These are phyloP conservation scores for Dexiosoma caninum DNA, from an alignment of 2,888 invertebrate genomes.

Conservation along the genomic window DNA sequence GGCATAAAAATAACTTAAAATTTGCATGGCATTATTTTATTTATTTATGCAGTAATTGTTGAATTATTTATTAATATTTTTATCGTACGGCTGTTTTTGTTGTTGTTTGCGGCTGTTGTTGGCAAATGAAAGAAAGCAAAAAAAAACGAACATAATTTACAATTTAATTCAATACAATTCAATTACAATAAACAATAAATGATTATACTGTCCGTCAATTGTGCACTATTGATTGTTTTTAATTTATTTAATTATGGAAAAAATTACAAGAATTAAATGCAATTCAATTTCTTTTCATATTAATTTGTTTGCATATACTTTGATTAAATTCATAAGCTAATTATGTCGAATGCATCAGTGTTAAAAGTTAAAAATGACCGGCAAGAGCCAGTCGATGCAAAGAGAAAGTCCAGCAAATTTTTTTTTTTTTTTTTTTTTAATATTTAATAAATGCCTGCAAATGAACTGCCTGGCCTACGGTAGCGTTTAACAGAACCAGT, in stretches of 20 bases:
- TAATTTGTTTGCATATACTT: neutral
- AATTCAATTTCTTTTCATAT: neutral
- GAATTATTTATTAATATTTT: constrained; percentile 38
- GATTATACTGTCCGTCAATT: constrained; percentile 33
- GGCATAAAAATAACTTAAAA: constrained; percentile 23
- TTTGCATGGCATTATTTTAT: constrained; percentile 38
- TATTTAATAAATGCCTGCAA: no score
- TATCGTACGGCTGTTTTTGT: neutral
- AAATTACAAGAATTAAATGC: neutral
- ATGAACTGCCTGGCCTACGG: no score
- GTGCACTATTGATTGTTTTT: constrained; percentile 51
- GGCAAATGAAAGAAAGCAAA: neutral
- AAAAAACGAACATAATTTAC: neutral
- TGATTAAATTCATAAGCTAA: constrained; percentile 1
- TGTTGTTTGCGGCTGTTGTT: neutral
- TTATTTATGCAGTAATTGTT: constrained; percentile 50
- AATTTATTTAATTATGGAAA: constrained; percentile 40
- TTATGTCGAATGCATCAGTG: neutral
- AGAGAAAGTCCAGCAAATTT: no score
- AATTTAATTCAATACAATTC: constrained; percentile 40
- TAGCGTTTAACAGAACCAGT: no score
- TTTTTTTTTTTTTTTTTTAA: no score
- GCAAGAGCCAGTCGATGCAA: no score
- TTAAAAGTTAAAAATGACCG: neutral
- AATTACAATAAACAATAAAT: constrained; percentile 3